A percentile compares a stretch with the other conserved stretches of the same genome.
Conservation (phyloP, 2,888 invertebrate species). For the Oligia strigilis region DNA sequence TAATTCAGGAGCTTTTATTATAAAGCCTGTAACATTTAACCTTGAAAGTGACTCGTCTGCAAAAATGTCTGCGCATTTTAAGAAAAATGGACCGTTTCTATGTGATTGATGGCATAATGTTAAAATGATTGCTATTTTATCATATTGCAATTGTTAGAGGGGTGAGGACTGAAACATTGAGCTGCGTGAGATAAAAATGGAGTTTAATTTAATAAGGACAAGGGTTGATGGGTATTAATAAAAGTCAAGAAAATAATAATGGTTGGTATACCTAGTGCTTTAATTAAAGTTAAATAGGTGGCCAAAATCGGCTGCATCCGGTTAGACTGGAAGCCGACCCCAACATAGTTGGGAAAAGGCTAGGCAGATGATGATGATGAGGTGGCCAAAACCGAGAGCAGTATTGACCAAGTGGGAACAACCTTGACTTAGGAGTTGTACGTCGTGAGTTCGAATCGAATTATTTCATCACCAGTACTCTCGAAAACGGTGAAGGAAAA, state of each 20-base stretch:
- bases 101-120: constrained; percentile 28
- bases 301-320: no score
- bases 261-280: no score
- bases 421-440: no score
- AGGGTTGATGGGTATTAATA: no score
- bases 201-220: neutral
- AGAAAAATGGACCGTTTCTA: constrained; percentile 21
- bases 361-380: no score
- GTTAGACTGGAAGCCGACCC: no score
- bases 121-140: constrained; percentile 16
- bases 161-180: constrained; percentile 2
- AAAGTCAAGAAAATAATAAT: no score
- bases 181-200: neutral
- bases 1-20: neutral
- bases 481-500: neutral
- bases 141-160: constrained; percentile 33
- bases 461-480: neutral
- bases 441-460: no score
- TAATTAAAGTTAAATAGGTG: no score
- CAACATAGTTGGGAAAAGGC: no score
- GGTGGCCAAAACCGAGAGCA: no score
- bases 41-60: neutral
- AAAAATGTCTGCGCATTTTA: neutral
- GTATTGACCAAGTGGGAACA: no score
- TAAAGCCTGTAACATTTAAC: neutral